A percentile compares a stretch with the other conserved stretches of the same genome.
Evolutionary conservation across 2,797 vertebrate genomes (phyloP).

Genomic region (Danio aesculapii): DNA sequence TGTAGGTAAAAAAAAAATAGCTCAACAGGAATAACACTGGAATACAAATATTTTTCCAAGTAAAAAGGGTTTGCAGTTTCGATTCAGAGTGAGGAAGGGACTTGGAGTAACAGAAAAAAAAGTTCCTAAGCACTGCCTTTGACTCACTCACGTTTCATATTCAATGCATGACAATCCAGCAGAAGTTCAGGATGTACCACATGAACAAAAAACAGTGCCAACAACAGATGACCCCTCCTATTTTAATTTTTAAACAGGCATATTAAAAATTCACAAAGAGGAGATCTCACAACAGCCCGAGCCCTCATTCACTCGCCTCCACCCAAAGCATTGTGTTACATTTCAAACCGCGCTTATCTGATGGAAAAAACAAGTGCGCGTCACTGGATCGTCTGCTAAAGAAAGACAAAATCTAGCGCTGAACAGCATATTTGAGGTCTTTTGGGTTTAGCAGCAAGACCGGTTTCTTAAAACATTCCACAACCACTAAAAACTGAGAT

Average conservation of each 20-base stretch:
- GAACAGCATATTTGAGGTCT: not conserved
- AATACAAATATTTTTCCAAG: too few species aligned
- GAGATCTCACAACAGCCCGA: slow-evolving; percentile 35
- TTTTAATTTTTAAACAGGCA: slow-evolving; percentile 57
- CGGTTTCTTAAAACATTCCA: not conserved
- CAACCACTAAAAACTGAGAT: not conserved
- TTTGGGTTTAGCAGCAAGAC: not conserved
- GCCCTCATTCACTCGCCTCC: slow-evolving; percentile 37
- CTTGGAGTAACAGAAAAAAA: too few species aligned
- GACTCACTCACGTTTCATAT: not conserved
- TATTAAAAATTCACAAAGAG: slow-evolving; percentile 57
- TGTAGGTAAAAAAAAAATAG: too few species aligned
- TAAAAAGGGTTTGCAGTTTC: too few species aligned
- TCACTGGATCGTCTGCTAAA: not conserved
- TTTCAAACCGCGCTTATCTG: slow-evolving; percentile 36
- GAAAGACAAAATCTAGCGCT: not conserved
- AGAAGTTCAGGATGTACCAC: not conserved
- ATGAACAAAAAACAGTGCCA: slow-evolving; percentile 29
- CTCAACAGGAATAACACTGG: too few species aligned
- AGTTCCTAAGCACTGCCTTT: too few species aligned
- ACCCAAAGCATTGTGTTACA: slow-evolving; percentile 20
- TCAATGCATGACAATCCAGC: not conserved
- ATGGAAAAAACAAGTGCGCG: slow-evolving; percentile 4
- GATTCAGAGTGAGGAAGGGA: too few species aligned
- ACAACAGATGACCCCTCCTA: slow-evolving; percentile 10